Percentiles rank a stretch among this genome's conserved stretches.
phyloP scores from a whole-genome alignment of 2,888 invertebrate species.

The Choreutis nemorana region DNA sequence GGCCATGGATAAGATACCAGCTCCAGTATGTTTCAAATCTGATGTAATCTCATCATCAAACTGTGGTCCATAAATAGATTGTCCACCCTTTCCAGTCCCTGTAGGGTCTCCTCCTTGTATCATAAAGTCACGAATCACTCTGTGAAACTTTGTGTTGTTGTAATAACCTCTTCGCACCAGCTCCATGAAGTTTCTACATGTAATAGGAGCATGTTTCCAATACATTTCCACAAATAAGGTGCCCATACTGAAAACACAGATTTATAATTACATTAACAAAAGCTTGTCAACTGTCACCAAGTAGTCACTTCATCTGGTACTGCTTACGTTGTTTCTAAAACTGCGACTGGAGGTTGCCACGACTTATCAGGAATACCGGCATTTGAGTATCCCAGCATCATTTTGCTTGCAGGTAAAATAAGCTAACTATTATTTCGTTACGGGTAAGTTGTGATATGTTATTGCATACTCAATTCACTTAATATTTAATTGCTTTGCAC shows the following conservation, averaged over 20 bases:
- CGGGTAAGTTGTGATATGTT: too few species aligned
- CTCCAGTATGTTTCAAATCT: conserved; percentile 94
- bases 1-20: conserved; percentile 95
- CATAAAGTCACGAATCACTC: conserved; percentile 94
- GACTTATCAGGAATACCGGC: conserved; percentile 86
- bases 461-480: too few species aligned
- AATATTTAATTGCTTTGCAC: too few species aligned
- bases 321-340: conserved; percentile 83
- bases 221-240: conserved; percentile 91
- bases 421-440: too few species aligned
- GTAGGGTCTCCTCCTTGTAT: conserved; percentile 98
- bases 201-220: conserved; percentile 98
- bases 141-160: conserved; percentile 94
- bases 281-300: conserved; percentile 1
- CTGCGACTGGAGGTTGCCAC: conserved; percentile 87
- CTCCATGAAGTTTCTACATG: conserved; percentile 97
- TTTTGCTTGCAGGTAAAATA: too few species aligned
- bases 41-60: conserved; percentile 96
- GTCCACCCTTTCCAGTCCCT: conserved; percentile 94
- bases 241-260: conserved; percentile 80
- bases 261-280: conserved; percentile 3
- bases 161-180: conserved; percentile 93
- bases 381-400: conserved; percentile 63
- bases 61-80: conserved; percentile 93
- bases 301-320: neutral